phyloP scores from a whole-genome alignment of 2,113 vertebrate genomes.

The Poeciliopsis retropinna region DNA sequence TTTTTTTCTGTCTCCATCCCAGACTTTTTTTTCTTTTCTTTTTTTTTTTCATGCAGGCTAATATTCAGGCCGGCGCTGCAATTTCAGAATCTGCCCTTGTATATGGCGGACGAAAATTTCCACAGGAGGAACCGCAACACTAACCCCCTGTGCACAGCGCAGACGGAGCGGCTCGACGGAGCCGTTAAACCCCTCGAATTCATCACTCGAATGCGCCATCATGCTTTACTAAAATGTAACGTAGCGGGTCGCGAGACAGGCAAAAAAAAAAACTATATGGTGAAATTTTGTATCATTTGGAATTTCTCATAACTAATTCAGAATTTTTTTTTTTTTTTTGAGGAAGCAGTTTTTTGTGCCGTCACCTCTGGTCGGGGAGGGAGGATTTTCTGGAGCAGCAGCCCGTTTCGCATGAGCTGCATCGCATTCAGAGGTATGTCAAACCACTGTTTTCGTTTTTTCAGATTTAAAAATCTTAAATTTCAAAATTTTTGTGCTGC shows the following conservation, averaged over 20 bases:
- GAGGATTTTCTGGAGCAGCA: constrained; percentile 66
- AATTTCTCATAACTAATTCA: constrained; percentile 77
- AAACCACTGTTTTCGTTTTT: constrained; percentile 40
- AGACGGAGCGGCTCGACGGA: constrained; percentile 51
- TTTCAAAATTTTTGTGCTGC: constrained; percentile 53
- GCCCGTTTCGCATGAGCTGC: constrained; percentile 76
- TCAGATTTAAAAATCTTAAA: constrained; percentile 60
- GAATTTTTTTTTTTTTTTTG: constrained; percentile 56
- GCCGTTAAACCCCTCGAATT: constrained; percentile 47
- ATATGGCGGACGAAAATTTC: constrained; percentile 81
- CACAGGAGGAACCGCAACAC: constrained; percentile 70
- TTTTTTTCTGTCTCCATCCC: constrained; percentile 57
- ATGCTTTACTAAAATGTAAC: constrained; percentile 70
- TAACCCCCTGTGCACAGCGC: constrained; percentile 44
- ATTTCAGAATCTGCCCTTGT: constrained; percentile 79
- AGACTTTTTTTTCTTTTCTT: constrained; percentile 61
- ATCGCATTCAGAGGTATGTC: constrained; percentile 79
- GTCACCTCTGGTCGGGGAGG: constrained; percentile 70
- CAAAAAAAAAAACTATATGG: constrained; percentile 34
- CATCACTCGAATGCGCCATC: constrained; percentile 59
- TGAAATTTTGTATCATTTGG: constrained; percentile 59
- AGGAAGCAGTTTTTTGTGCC: constrained; percentile 69
- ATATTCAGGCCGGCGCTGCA: constrained; percentile 75
- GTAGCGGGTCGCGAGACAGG: constrained; percentile 41
- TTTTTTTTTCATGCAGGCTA: constrained; percentile 59